A percentile compares a stretch with the other conserved stretches of the same genome.
Evolutionary conservation across 2,797 vertebrate species (phyloP).

Genomic region (Cossypha polioptera): DNA sequence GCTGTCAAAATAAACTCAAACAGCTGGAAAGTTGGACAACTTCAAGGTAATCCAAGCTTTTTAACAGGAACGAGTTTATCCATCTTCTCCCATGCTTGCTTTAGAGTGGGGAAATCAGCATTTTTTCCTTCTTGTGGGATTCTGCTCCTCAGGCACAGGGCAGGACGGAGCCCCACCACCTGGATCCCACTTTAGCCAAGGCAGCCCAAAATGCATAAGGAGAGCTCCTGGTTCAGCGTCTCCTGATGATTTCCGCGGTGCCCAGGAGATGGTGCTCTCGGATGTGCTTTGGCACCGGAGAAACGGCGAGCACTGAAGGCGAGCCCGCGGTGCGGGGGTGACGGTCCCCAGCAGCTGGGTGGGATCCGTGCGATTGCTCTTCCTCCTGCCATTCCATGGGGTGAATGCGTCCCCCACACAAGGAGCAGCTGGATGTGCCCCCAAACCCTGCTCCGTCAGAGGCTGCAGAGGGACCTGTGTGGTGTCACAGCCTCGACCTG

Average conservation of each 20-base stretch:
- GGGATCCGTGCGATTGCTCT: background rate
- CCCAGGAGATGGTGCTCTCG: slow-evolving; percentile 49
- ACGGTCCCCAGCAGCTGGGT: background rate
- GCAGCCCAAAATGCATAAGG: rapidly evolving
- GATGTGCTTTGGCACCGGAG: background rate
- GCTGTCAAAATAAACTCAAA: background rate
- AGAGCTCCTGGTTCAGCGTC: background rate
- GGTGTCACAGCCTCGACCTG: rapidly evolving
- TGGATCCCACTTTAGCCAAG: rapidly evolving
- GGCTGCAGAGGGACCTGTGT: background rate
- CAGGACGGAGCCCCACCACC: background rate
- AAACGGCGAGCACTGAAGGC: rapidly evolving
- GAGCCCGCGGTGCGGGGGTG: rapidly evolving
- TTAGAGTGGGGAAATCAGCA: background rate
- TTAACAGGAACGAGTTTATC: background rate
- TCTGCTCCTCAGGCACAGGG: background rate
- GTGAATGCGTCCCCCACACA: background rate
- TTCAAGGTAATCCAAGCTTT: background rate
- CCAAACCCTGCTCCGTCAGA: background rate
- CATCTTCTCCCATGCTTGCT: background rate
- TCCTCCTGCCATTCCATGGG: background rate
- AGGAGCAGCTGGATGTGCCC: background rate
- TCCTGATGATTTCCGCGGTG: background rate
- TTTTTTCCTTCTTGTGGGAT: background rate
- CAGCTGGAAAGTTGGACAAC: background rate